A percentile compares a stretch with the other conserved stretches of the same genome.
phyloP scores from a whole-genome alignment of 1,140 invertebrate species.

The Meloidogyne exigua region DNA sequence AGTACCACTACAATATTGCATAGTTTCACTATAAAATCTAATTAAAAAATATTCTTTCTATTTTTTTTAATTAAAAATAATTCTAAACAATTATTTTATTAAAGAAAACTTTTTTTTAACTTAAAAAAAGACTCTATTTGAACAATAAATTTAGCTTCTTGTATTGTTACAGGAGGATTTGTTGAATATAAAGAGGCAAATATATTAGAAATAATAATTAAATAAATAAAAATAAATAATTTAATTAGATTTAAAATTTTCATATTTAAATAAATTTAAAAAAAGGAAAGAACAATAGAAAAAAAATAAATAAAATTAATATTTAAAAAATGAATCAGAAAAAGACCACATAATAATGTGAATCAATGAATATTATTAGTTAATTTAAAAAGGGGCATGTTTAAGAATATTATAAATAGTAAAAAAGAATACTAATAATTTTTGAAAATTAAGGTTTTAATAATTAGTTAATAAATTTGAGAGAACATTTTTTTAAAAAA shows the following conservation, averaged over 20 bases:
- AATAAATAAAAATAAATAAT: not conserved
- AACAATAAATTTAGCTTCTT: not conserved
- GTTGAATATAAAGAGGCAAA: not conserved
- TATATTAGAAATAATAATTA: not conserved
- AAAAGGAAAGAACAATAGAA: not conserved
- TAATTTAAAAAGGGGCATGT: too few species aligned
- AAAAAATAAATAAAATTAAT: not conserved
- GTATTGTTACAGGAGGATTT: not conserved
- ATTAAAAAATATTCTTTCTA: not conserved
- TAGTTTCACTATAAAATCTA: not conserved
- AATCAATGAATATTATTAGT: not conserved
- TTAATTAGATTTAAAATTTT: not conserved
- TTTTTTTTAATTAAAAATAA: too few species aligned
- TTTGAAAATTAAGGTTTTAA: too few species aligned
- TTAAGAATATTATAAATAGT: too few species aligned
- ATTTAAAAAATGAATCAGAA: constrained; percentile 1
- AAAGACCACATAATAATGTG: not conserved
- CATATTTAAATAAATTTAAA: not conserved
- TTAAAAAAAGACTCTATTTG: not conserved
- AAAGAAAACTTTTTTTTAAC: not conserved
- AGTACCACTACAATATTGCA: not conserved
- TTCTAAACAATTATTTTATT: too few species aligned
- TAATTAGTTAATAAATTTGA: too few species aligned
- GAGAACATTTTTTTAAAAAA: too few species aligned
- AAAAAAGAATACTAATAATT: too few species aligned